Percentiles rank a stretch among this genome's conserved stretches.
Conservation (phyloP, 2,888 invertebrate genomes). For the Cataglyphis rosenhaueri region DNA sequence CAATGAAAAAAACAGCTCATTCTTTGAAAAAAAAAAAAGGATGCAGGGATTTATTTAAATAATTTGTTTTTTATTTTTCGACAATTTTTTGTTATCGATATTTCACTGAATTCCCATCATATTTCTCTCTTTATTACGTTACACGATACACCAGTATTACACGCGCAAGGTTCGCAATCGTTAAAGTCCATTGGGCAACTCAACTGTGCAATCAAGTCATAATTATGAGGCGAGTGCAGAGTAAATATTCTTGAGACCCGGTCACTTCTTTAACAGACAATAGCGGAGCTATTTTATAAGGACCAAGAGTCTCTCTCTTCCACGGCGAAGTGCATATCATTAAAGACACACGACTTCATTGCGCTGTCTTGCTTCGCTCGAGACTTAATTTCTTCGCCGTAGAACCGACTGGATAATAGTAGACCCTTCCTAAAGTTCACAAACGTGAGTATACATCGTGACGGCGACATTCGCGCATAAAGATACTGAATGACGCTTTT, state of each 20-base stretch:
- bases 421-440: conserved; percentile 54
- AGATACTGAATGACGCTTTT: conserved; percentile 46
- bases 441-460: conserved; percentile 57
- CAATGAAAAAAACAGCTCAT: background rate
- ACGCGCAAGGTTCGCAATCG: conserved; percentile 34
- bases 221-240: conserved; percentile 48
- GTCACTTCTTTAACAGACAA: conserved; percentile 54
- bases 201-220: conserved; percentile 43
- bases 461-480: conserved; percentile 52
- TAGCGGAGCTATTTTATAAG: conserved; percentile 42
- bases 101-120: background rate
- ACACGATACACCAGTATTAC: conserved; percentile 23
- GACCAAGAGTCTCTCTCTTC: conserved; percentile 31
- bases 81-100: background rate
- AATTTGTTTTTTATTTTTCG: background rate
- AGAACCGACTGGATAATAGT: conserved; percentile 52
- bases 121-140: conserved; percentile 23
- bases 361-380: conserved; percentile 60
- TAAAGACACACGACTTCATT: conserved; percentile 70
- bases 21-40: background rate
- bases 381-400: conserved; percentile 62
- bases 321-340: conserved; percentile 63
- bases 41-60: conserved; percentile 1
- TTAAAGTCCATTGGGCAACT: conserved; percentile 49
- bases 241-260: conserved; percentile 49